Evolutionary conservation across 2,113 vertebrate genomes (phyloP).

Genomic region (Phyllopteryx taeniolatus): DNA sequence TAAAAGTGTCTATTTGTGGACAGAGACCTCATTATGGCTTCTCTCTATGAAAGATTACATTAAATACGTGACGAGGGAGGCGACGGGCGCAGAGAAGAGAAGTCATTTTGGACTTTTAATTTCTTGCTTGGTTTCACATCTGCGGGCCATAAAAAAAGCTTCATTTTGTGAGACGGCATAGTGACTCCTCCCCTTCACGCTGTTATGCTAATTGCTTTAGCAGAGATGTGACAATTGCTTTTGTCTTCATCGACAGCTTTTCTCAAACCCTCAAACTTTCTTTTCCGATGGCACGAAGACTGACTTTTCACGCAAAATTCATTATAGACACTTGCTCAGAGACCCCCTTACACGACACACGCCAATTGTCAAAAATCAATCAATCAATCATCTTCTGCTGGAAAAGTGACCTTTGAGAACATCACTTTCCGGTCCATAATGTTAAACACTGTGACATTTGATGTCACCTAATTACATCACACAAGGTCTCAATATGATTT

Average conservation of each 20-base stretch:
- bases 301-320: neutral
- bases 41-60: neutral
- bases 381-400: neutral
- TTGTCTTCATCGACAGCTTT: neutral
- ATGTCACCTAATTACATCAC: neutral
- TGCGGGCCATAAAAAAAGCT: conserved; percentile 62
- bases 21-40: neutral
- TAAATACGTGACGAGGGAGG: neutral
- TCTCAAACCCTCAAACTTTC: conserved; percentile 1
- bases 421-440: neutral
- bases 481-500: neutral
- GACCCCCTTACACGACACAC: neutral
- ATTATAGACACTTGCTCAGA: neutral
- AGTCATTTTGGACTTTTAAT: conserved; percentile 67
- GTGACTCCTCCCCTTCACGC: neutral
- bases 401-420: neutral
- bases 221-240: conserved; percentile 36
- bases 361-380: neutral
- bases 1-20: neutral
- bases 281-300: neutral
- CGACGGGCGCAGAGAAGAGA: neutral
- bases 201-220: conserved; percentile 44
- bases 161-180: conserved; percentile 57
- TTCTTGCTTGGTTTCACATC: conserved; percentile 75
- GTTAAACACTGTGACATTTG: neutral